Evolutionary conservation across 2,888 invertebrate genomes (phyloP).

Genomic region (Diaphora mendica): DNA sequence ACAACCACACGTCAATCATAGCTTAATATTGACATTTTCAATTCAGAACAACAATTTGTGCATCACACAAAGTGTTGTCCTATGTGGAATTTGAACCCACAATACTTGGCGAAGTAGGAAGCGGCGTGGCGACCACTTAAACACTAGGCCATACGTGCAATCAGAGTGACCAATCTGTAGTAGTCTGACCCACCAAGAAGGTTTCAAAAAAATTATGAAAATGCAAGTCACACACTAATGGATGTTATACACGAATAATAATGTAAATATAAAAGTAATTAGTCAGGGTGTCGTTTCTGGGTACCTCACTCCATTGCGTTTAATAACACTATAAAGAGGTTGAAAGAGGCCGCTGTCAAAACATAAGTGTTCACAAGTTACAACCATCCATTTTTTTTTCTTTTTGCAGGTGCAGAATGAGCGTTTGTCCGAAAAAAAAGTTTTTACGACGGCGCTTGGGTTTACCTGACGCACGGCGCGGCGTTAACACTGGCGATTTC

Average conservation of each 20-base stretch:
- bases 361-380: constrained; percentile 66
- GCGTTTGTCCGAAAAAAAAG: constrained; percentile 60
- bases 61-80: too few relatives aligned
- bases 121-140: too few relatives aligned
- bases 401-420: constrained; percentile 77
- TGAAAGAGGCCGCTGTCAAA: constrained; percentile 81
- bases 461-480: constrained; percentile 54
- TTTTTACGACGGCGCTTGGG: constrained; percentile 79
- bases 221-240: constrained; percentile 13
- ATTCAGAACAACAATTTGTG: too few relatives aligned
- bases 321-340: constrained; percentile 57
- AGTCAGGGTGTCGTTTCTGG: constrained; percentile 53
- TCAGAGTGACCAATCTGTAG: neutral
- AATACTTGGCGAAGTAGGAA: too few relatives aligned
- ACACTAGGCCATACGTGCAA: too few relatives aligned
- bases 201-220: neutral
- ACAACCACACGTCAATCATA: neutral
- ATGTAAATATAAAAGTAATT: constrained; percentile 42
- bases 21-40: too few relatives aligned
- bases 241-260: constrained; percentile 21
- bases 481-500: constrained; percentile 43
- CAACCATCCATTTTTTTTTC: constrained; percentile 60
- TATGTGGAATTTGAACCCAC: too few relatives aligned
- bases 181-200: constrained; percentile 8
- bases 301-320: constrained; percentile 58